These are phyloP conservation scores for Lepas anatifera DNA, from an alignment of 2,888 invertebrate species.

Conservation along the genomic window DNA sequence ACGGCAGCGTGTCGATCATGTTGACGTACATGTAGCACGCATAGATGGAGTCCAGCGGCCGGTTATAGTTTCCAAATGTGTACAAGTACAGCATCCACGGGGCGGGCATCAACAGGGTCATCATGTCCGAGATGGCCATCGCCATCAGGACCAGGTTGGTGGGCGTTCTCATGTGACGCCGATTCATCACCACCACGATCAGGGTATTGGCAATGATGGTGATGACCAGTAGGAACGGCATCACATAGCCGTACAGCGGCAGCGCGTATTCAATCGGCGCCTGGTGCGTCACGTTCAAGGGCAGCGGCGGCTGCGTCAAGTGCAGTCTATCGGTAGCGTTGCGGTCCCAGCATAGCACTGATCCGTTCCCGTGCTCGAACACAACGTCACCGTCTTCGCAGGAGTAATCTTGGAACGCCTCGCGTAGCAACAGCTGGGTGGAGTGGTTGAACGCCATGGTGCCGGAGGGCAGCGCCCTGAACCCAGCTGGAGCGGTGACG, in stretches of 20 bases:
- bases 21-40: slow-evolving; percentile 62
- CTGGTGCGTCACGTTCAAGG: slow-evolving; percentile 40
- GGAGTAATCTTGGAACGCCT: neutral
- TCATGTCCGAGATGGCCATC: slow-evolving; percentile 93
- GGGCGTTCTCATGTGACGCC: slow-evolving; percentile 80
- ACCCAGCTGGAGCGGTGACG: too few species aligned
- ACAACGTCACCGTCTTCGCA: neutral
- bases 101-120: slow-evolving; percentile 78
- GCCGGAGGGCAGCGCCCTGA: too few species aligned
- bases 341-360: neutral
- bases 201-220: slow-evolving; percentile 84
- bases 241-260: slow-evolving; percentile 61
- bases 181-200: slow-evolving; percentile 77
- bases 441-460: too few species aligned
- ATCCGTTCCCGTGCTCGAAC: neutral
- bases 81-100: slow-evolving; percentile 88
- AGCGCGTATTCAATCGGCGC: slow-evolving; percentile 52
- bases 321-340: neutral
- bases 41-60: slow-evolving; percentile 57
- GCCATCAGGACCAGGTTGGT: slow-evolving; percentile 82
- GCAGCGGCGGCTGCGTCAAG: neutral
- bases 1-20: slow-evolving; percentile 54
- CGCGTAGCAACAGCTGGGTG: too few species aligned
- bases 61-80: slow-evolving; percentile 74
- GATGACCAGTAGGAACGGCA: slow-evolving; percentile 71